phyloP scores from a whole-genome alignment of 2,888 invertebrate species.

The Lamellibrachia columna region DNA sequence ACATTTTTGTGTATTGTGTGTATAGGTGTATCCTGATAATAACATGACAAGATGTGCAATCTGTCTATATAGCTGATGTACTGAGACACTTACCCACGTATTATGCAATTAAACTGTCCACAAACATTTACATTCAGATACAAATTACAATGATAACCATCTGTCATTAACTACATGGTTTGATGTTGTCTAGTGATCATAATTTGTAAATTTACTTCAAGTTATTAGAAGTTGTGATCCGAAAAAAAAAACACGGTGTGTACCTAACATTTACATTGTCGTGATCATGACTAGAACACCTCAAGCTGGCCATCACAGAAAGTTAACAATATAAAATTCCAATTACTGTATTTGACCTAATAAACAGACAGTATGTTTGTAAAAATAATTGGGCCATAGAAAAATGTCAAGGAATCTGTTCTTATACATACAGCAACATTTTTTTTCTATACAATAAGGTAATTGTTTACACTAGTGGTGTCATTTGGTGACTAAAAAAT shows the following conservation, averaged over 20 bases:
- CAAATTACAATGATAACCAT: background rate
- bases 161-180: constrained; percentile 6
- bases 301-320: background rate
- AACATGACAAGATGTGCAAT: background rate
- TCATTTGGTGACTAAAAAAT: no score
- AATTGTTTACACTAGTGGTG: no score
- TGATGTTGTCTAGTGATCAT: background rate
- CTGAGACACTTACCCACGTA: background rate
- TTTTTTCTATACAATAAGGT: no score
- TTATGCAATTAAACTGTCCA: constrained; percentile 18
- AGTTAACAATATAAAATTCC: background rate
- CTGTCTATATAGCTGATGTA: constrained; percentile 18
- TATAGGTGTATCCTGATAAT: background rate
- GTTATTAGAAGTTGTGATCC: constrained; percentile 7
- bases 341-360: no score
- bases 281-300: background rate
- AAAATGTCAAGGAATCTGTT: no score
- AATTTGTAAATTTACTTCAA: constrained; percentile 20
- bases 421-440: no score
- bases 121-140: constrained; percentile 7
- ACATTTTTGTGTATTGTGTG: background rate
- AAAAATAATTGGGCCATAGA: no score
- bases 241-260: background rate
- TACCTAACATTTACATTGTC: background rate
- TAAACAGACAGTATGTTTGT: no score